Percentiles rank a stretch among this genome's conserved stretches.
phyloP scores from a whole-genome alignment of 2,797 vertebrate species.

The Bovichtus variegatus region DNA sequence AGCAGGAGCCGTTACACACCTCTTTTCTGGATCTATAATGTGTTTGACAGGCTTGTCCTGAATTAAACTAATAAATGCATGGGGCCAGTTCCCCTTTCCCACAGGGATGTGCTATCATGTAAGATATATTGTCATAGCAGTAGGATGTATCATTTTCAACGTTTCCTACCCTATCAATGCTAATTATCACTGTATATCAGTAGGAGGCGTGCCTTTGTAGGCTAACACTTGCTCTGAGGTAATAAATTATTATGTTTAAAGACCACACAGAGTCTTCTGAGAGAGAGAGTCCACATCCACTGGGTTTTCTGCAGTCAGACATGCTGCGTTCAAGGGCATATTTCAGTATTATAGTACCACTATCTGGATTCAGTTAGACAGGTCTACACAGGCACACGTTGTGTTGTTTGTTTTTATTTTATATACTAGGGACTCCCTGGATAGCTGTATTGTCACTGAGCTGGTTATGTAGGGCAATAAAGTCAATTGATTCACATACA shows the following conservation, averaged over 20 bases:
- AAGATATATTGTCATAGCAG: not conserved
- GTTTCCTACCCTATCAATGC: not conserved
- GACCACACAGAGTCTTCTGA: not conserved
- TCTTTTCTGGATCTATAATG: constrained; percentile 13
- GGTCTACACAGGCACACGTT: not conserved
- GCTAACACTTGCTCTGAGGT: not conserved
- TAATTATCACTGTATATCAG: constrained; percentile 1
- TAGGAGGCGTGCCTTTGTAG: constrained; percentile 3
- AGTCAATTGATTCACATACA: not conserved
- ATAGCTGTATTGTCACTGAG: not conserved
- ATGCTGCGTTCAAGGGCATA: not conserved
- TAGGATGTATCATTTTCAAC: not conserved
- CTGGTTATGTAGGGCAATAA: not conserved
- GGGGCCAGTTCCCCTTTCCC: not conserved
- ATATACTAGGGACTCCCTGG: not conserved
- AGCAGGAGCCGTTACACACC: constrained; percentile 37
- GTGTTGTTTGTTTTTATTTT: not conserved
- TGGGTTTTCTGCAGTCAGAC: not conserved
- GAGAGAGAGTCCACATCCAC: not conserved
- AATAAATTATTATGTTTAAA: not conserved
- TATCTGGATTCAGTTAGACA: not conserved
- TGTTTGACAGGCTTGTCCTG: constrained; percentile 9
- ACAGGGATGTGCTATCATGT: not conserved
- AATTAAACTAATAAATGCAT: constrained; percentile 26
- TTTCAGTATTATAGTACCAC: not conserved